Conservation (phyloP, 2,888 invertebrate species). For the Siphonodentalium dalli region DNA sequence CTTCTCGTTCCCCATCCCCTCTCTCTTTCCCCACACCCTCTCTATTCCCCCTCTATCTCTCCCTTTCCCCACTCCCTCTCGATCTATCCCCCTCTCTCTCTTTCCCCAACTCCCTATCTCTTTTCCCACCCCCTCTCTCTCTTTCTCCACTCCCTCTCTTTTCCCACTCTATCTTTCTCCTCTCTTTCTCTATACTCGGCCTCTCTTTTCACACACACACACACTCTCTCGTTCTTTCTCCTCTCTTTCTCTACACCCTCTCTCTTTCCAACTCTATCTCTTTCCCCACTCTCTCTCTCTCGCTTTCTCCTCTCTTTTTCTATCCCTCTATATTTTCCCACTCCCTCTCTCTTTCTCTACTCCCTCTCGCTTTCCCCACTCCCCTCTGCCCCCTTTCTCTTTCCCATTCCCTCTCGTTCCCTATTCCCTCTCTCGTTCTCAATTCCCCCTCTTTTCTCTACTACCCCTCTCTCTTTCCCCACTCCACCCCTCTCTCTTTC, state of each 20-base stretch:
- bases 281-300: background rate
- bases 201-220: background rate
- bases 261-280: background rate
- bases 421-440: background rate
- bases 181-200: background rate
- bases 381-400: background rate
- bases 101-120: background rate
- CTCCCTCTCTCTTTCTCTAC: background rate
- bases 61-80: background rate
- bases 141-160: background rate
- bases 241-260: background rate
- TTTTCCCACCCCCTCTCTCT: background rate
- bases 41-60: background rate
- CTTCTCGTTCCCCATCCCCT: background rate
- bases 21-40: background rate
- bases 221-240: background rate
- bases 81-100: background rate
- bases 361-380: background rate
- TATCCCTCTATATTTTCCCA: background rate
- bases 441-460: background rate
- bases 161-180: background rate
- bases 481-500: background rate
- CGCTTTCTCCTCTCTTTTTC: background rate
- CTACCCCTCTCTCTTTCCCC: background rate
- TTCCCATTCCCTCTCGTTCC: background rate